A percentile compares a stretch with the other conserved stretches of the same genome.
These are phyloP conservation scores for Trematocara macrostoma DNA, from an alignment of 2,113 vertebrate species.

Conservation along the genomic window DNA sequence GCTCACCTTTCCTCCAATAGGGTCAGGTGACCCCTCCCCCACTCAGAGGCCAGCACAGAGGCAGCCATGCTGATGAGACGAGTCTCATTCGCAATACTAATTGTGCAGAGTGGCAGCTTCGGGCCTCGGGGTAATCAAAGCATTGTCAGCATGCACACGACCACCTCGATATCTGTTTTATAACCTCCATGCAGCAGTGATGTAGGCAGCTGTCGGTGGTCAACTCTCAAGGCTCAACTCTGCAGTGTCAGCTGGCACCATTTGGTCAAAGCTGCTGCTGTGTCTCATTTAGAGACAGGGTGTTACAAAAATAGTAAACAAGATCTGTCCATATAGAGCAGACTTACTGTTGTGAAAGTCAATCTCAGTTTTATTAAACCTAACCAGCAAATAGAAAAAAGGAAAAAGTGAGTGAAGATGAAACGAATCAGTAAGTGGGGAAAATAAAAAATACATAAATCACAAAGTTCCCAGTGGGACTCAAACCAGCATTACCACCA, in stretches of 20 bases:
- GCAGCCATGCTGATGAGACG: not conserved
- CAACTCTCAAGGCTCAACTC: not conserved
- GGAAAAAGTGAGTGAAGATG: not conserved
- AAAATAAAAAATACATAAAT: not conserved
- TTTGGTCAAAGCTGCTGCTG: not conserved
- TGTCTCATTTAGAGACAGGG: not conserved
- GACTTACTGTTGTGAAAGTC: not conserved
- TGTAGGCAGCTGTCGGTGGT: not conserved
- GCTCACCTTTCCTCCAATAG: not conserved
- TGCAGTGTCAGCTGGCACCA: not conserved
- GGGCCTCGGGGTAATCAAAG: slow-evolving; percentile 25
- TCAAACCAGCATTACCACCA: not conserved
- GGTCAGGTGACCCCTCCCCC: not conserved
- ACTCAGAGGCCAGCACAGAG: not conserved
- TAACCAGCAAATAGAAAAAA: not conserved
- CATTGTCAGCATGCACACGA: not conserved
- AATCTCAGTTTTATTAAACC: not conserved
- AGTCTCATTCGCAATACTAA: slow-evolving; percentile 53
- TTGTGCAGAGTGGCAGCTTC: slow-evolving; percentile 33
- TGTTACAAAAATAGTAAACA: not conserved
- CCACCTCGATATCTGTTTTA: not conserved
- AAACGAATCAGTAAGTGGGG: not conserved
- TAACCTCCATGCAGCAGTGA: not conserved
- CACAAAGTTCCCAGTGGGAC: not conserved
- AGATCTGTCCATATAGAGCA: not conserved